Evolutionary conservation across 2,888 invertebrate genomes (phyloP), one percentile per base, ranked within the genome.

Genomic region (Trissolcus japonicus): DNA sequence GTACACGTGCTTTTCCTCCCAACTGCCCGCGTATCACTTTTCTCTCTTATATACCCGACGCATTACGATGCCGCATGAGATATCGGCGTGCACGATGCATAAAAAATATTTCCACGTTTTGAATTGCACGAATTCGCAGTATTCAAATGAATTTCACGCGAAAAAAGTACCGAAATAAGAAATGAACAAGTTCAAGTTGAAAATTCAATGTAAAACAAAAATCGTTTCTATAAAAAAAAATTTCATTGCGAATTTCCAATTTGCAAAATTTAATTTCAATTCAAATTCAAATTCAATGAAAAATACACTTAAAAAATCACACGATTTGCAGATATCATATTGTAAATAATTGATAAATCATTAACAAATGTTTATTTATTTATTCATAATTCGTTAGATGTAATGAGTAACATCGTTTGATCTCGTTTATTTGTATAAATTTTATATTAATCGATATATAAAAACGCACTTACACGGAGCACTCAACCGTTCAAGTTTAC

Each of bases 1-100:
- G 71, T 61, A 80, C 79, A 78, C 78, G 80, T 78, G 78, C 76
- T 80, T 73, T 76, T 76, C 63, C 46, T 14, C 14, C 14, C 61
- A 72, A 79, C 78, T 74, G 69, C 79, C 76, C 74, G 69, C 71
- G 76, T 69, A 59, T 61, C 60, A 62, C 53, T 78, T 77, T 78
- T 69, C 62, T 53, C 73, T 74, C 74, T 72, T 50, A 51, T 16
- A 50, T 57, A 48, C 46, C 0, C 60, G 46, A 56, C 14, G 35
- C 19, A 19, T 19, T 71, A 54, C 16, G 57, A 14, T 68, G 40
- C 62, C 56, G 69, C 60, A 40, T 51, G 50, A 50, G 19, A 69
- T 55, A 57, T 40, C 17, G 11, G 2, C 53, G n/a, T 53, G 54
- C 63, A 60, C 53, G 65, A 55, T 76, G 65, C 48, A 51, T 46